Base-by-base conservation (phyloP, 2,888 invertebrate species). In the Drosophila heteroneura region DNA sequence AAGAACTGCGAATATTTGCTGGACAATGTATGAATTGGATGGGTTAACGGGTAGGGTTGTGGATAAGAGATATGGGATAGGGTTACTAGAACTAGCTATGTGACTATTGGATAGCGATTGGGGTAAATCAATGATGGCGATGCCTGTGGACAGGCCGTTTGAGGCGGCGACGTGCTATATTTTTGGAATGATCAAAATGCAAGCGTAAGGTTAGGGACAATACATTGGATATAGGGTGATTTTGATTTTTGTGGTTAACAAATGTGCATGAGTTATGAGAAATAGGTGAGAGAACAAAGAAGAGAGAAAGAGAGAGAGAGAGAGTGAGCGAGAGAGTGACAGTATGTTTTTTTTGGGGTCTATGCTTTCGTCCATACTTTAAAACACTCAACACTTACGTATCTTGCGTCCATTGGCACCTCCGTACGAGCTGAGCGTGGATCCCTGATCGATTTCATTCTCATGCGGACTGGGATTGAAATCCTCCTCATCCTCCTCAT, bases 401-500 rank as follows among this genome's bases (percentile, higher is more conserved):
- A 93, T 90, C 87, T 93, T 92, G 70, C 92, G 91, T 60, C 89
- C 92, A 30, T 90, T 88, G 54, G 86, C 85, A 14, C 86, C 87
- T 14, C 91, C 91, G 22, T 85, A 82, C 0, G 84, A 82, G 67
- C 83, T 84, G 0, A 87, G 72, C 2, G 86, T 89, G 16, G 90
- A 83, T 1, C 85, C 90, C 61, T 89, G 86, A 28, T 86, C 91
- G 49, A 92, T 90, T 71, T 92, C 92, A 62, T 92, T 92, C 5
- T 92, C 92, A 37, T 78, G 74, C 19, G 85, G 81, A 58, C 87
- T 91, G 0, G 90, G 90, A 78, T 92, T 92, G 3, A 91, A 79
- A 39, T 92, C 92, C 58, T 91, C 91, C 26, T 92, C 93, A 22
- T 93, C 92, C 57, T 92, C 92, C 64, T 92, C 92, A 14, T 92